Base-by-base conservation (phyloP, 2,797 vertebrate species). In the Phrynocephalus guinanensis region DNA sequence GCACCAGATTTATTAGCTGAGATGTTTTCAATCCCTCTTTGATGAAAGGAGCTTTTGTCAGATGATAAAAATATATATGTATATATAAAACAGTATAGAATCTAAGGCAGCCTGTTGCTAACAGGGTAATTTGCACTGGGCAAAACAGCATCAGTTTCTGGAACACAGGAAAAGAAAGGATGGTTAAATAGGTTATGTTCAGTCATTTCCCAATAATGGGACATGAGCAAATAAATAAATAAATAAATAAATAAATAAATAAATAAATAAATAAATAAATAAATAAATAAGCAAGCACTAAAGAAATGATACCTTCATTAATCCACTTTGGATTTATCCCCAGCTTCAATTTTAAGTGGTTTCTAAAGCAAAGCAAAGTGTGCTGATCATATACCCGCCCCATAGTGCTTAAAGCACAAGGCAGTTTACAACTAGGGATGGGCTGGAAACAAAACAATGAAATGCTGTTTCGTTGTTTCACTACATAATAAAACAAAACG, bases 1-100 rank as follows among this genome's bases (percentile, higher is more conserved):
- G 85, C 90, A 72, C 90, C 48, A 91, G 72, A 79, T 87, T 81
- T 92, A 67, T 86, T 66, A 84, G 82, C 8, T 1, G 89, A 91
- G 89, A 82, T 89, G 85, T 87, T 94, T 93, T 91, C 89, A 92
- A 1, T 83, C 84, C 87, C 63, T 4, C 75, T 89, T 88, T 67
- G 85, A 86, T 86, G 82, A 90, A 86, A 48, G n/a, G 24, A 60
- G 82, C 79, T 80, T 24, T 13, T 90, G 79, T 30, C 66, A 85
- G 86, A 75, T 81, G 83, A 71, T 52, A 88, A 91, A 90, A 94
- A 93, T 0, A 44, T 44, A 3, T 44, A 44, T 5, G 38, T 44
- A 44, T 44, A 44, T 76, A 79, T 78, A 82, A 89, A 89, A 15
- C 28, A 86, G 56, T 85, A 5, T 68, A 79, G 87, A 81, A 91